Conservation (phyloP, 2,797 vertebrate species). For the Chaenodraco wilsoni region DNA sequence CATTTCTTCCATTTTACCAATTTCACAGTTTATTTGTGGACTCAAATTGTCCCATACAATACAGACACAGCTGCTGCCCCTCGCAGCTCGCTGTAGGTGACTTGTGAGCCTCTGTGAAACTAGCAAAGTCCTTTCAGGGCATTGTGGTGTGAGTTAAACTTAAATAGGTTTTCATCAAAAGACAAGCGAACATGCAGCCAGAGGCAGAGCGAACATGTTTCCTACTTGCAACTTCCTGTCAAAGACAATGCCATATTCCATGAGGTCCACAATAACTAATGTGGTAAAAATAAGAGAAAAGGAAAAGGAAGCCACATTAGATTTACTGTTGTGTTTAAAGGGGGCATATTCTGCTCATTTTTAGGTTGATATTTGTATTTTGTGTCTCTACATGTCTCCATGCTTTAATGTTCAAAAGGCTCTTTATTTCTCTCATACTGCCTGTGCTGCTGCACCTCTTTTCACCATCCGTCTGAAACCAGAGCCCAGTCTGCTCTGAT, state of each 20-base stretch:
- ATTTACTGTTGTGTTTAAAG: not conserved
- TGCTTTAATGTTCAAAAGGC: no score
- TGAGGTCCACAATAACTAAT: conserved; percentile 3
- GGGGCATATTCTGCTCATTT: no score
- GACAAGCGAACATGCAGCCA: conserved; percentile 36
- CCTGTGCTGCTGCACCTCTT: no score
- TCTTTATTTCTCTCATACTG: no score
- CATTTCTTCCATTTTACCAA: conserved; percentile 24
- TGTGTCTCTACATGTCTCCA: no score
- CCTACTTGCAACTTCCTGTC: conserved; percentile 7
- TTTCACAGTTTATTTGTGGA: conserved; percentile 34
- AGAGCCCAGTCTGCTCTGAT: no score
- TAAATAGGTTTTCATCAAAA: conserved; percentile 44
- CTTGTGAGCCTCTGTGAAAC: conserved; percentile 38
- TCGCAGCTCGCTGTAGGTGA: conserved; percentile 36
- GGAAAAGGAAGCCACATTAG: not conserved
- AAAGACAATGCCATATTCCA: conserved; percentile 20
- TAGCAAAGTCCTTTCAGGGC: conserved; percentile 28
- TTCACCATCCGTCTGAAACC: no score
- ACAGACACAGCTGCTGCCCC: conserved; percentile 34
- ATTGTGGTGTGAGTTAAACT: conserved; percentile 30
- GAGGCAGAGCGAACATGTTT: conserved; percentile 32
- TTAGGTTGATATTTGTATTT: no score
- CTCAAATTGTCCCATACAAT: conserved; percentile 20
- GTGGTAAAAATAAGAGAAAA: not conserved